Conservation (phyloP, 2,888 invertebrate species). For the Flexamia atlantica region DNA sequence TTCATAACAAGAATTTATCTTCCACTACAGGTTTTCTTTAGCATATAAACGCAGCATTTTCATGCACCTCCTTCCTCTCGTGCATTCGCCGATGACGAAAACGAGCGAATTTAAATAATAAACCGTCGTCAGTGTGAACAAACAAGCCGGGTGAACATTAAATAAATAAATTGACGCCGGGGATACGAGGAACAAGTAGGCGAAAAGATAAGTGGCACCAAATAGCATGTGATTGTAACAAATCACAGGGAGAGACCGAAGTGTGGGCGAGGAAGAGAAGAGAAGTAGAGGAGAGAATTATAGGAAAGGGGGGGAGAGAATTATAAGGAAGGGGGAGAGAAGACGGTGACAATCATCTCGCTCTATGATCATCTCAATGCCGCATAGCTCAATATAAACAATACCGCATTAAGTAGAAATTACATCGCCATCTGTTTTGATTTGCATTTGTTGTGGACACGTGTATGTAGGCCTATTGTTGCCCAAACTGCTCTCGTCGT, state of each 20-base stretch:
- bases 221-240: constrained; percentile 38
- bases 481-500: too few species aligned
- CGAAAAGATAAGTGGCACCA: constrained; percentile 40
- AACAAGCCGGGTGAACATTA: constrained; percentile 29
- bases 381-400: constrained; percentile 28
- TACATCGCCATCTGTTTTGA: constrained; percentile 6
- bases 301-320: constrained; percentile 3
- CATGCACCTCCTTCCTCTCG: too few species aligned
- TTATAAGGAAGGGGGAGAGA: not conserved
- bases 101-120: constrained; percentile 11
- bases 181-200: constrained; percentile 15
- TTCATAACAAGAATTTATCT: too few species aligned
- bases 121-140: constrained; percentile 27
- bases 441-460: constrained; percentile 35
- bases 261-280: not conserved
- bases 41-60: too few species aligned
- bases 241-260: not conserved
- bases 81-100: not conserved
- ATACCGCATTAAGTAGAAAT: constrained; percentile 35
- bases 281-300: not conserved
- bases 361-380: constrained; percentile 27
- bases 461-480: not conserved
- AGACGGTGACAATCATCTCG: constrained; percentile 15
- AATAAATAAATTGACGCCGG: constrained; percentile 32
- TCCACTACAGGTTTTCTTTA: too few species aligned